Percentiles rank a stretch among this genome's conserved stretches.
Conservation (phyloP, 2,888 invertebrate species). For the Neria commutata region DNA sequence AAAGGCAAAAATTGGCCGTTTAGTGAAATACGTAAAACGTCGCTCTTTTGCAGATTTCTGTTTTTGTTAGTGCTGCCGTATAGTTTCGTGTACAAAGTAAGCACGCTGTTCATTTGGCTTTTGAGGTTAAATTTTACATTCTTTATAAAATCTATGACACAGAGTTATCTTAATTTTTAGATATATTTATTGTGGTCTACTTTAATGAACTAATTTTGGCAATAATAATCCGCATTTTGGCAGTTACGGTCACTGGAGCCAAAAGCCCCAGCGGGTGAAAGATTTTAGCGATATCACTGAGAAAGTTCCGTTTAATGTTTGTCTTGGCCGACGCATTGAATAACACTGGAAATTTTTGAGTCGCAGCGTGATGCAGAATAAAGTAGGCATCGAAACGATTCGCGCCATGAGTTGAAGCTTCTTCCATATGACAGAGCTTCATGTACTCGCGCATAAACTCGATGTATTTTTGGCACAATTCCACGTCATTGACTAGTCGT, state of each 20-base stretch:
- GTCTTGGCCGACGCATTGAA: conserved; percentile 9
- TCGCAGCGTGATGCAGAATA: conserved; percentile 10
- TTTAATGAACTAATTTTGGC: conserved; percentile 12
- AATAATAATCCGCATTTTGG: not conserved
- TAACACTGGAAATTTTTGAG: conserved; percentile 2
- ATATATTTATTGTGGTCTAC: too few species aligned
- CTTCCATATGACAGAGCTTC: conserved; percentile 11
- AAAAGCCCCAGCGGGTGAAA: not conserved
- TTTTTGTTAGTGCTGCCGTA: too few species aligned
- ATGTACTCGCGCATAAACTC: conserved; percentile 21
- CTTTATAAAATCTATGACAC: too few species aligned
- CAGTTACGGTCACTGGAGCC: not conserved
- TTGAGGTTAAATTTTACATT: too few species aligned
- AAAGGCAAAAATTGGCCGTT: too few species aligned
- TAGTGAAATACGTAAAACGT: too few species aligned
- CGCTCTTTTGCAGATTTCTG: too few species aligned
- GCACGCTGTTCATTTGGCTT: too few species aligned
- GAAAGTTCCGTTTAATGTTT: not conserved
- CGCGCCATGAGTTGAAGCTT: not conserved
- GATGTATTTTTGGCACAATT: conserved; percentile 8
- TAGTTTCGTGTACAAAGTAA: too few species aligned
- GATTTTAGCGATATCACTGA: too few species aligned
- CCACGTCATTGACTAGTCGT: not conserved
- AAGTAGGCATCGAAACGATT: not conserved
- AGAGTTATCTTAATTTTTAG: too few species aligned